Evolutionary conservation across 2,888 invertebrate genomes (phyloP), one percentile per base, ranked within the genome.

Genomic region (Eupithecia abbreviata): DNA sequence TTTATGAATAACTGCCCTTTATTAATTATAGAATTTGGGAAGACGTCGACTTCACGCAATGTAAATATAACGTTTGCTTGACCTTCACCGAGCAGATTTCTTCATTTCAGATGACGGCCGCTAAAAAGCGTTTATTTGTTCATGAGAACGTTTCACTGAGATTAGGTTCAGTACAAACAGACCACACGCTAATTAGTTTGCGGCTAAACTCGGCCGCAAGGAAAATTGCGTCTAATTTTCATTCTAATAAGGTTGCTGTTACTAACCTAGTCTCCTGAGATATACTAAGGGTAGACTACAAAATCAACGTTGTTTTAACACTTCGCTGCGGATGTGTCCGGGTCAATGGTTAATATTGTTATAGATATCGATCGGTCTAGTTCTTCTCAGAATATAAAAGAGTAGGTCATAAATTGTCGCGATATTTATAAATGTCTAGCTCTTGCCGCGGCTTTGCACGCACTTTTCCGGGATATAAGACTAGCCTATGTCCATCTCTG

Each of bases 81-180:
- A 1, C 30, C 15, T 15, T 5, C 15, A 15, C 51, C 15, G 51
- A 15, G 51, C 5, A 15, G 4, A 51, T 55, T 55, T n/a, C 6
- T 55, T n/a, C 55, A 55, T 55, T 18, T 58, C 18, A 9, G 58
- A 58, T 18, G 18, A 15, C 58, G 58, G 9, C 9, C 58, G 58
- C n/a, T 65, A 30, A 65, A 41, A 41, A 41, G 41, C 41, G 41
- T 12, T 13, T 41, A 30, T 41, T 5, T 15, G 41, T 65, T 65
- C 65, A 65, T 41, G 41, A 41, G 41, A 65, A 5, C 41, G 5
- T 41, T 18, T 18, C 10, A 65, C 65, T 41, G 2, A 65, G 65
- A 65, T 65, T 65, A 65, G 65, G 65, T 65, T 41, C 65, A 41
- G 65, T 41, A 41, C 65, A 65, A 65, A 65, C 65, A 41, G 65